Evolutionary conservation across 2,888 invertebrate species (phyloP).

Genomic region (Cryptops parisi): DNA sequence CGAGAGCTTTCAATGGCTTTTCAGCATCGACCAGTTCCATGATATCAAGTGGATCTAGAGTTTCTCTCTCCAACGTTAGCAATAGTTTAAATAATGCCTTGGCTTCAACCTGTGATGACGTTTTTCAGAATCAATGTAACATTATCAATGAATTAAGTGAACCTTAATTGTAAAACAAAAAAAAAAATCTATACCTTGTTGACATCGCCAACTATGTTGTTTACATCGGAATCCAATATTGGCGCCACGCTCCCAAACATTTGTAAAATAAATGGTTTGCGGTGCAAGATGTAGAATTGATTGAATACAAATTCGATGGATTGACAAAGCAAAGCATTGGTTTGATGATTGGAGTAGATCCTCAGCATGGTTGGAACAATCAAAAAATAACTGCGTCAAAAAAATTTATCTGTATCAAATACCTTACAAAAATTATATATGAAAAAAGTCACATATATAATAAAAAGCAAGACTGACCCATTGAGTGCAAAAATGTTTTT

Average conservation of each 20-base stretch:
- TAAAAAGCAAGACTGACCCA: conserved; percentile 43
- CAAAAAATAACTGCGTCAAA: conserved; percentile 58
- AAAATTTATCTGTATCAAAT: background rate
- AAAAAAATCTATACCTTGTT: conserved; percentile 54
- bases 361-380: conserved; percentile 96
- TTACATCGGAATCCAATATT: conserved; percentile 73
- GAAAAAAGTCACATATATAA: conserved; percentile 2
- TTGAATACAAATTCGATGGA: conserved; percentile 97
- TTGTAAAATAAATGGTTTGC: conserved; percentile 95
- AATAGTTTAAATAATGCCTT: conserved; percentile 82
- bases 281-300: conserved; percentile 93
- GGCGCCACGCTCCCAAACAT: conserved; percentile 98
- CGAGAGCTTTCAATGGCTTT: conserved; percentile 75
- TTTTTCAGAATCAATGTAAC: background rate
- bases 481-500: conserved; percentile 97
- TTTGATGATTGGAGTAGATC: conserved; percentile 95
- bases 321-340: conserved; percentile 83
- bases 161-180: conserved; percentile 2
- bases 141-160: background rate
- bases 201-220: conserved; percentile 67
- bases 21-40: conserved; percentile 34
- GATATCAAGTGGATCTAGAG: conserved; percentile 85
- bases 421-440: background rate
- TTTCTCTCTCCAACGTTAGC: conserved; percentile 81
- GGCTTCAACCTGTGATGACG: conserved; percentile 55